A percentile compares a stretch with the other conserved stretches of the same genome.
phyloP scores from a whole-genome alignment of 2,888 invertebrate genomes.

The Clunio marinus region DNA sequence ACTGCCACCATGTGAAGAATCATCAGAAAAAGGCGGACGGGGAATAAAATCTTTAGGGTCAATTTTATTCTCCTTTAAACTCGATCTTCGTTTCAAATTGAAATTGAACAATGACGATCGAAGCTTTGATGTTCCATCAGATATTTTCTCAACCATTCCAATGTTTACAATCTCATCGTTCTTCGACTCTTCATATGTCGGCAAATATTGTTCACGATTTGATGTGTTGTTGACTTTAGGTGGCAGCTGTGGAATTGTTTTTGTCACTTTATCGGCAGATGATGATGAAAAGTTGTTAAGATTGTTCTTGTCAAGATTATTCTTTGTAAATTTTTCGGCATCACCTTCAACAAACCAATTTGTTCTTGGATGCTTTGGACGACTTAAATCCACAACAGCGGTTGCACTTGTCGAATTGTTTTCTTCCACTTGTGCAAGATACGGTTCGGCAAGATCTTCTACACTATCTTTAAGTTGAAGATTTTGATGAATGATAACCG shows the following conservation, averaged over 20 bases:
- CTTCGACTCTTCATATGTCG: slow-evolving; percentile 30
- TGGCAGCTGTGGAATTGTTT: slow-evolving; percentile 15
- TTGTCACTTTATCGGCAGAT: not conserved
- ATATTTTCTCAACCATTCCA: not conserved
- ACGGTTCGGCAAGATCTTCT: slow-evolving; percentile 42
- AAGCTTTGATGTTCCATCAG: not conserved
- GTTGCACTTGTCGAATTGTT: not conserved
- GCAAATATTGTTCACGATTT: not conserved
- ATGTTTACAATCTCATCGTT: slow-evolving; percentile 22
- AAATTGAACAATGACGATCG: slow-evolving; percentile 44
- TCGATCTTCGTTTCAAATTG: slow-evolving; percentile 45
- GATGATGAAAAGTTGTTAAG: not conserved
- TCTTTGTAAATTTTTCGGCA: slow-evolving; percentile 18
- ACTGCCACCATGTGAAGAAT: not conserved
- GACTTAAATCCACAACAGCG: slow-evolving; percentile 37
- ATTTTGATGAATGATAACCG: slow-evolving; percentile 35
- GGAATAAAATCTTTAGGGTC: slow-evolving; percentile 50
- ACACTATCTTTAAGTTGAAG: slow-evolving; percentile 38
- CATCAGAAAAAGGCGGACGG: slow-evolving; percentile 46
- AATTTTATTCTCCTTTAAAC: slow-evolving; percentile 47
- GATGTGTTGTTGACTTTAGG: slow-evolving; percentile 2
- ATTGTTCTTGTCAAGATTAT: slow-evolving; percentile 21
- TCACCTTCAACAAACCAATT: slow-evolving; percentile 46
- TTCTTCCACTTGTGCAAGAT: slow-evolving; percentile 39
- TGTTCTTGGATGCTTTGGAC: slow-evolving; percentile 42